Evolutionary conservation across 2,113 vertebrate genomes (phyloP).

Genomic region (Cyanistes caeruleus): DNA sequence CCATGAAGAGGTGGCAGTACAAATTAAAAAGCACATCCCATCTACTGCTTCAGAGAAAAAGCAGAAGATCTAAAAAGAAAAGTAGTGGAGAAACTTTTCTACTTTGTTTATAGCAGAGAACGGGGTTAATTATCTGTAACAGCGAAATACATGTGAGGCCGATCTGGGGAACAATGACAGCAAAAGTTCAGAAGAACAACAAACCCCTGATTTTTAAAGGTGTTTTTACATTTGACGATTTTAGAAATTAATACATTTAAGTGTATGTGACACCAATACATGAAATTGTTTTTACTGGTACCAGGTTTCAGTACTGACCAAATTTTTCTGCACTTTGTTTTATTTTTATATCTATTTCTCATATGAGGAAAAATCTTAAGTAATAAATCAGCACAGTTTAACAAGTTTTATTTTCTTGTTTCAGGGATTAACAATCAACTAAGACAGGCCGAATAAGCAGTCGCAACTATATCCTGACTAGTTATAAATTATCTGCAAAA

Average conservation of each 20-base stretch:
- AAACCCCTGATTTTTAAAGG: neutral
- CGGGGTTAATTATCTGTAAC: neutral
- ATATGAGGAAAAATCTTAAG: neutral
- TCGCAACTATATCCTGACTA: neutral
- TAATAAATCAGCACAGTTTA: neutral
- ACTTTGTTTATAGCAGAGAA: neutral
- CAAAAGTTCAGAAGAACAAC: neutral
- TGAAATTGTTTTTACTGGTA: neutral
- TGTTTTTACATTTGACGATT: neutral
- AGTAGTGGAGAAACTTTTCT: constrained; percentile 22
- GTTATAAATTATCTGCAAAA: constrained; percentile 1
- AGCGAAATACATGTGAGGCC: neutral
- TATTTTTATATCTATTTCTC: constrained; percentile 14
- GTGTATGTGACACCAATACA: neutral
- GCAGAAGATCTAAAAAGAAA: neutral
- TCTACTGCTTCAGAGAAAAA: neutral
- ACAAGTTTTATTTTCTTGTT: constrained; percentile 12
- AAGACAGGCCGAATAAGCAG: constrained; percentile 16
- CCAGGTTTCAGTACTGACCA: neutral
- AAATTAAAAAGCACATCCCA: constrained; percentile 1
- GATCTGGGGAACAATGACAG: neutral
- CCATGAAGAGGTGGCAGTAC: neutral
- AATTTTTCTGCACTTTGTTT: neutral
- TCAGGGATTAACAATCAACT: neutral
- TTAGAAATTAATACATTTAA: neutral